Conservation (phyloP, 2,888 invertebrate species). For the Hetaerina titia region DNA sequence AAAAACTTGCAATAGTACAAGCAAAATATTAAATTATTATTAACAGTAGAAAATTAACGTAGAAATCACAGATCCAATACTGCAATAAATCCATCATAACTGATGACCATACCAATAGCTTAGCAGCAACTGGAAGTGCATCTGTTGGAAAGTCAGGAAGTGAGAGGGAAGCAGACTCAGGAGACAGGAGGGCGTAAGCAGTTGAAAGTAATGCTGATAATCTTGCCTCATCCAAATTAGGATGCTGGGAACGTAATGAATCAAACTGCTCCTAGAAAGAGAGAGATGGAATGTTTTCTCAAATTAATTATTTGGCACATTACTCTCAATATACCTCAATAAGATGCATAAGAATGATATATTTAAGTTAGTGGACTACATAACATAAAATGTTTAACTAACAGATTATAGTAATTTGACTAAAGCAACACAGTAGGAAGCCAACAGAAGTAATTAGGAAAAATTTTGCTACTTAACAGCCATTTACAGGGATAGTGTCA, state of each 20-base stretch:
- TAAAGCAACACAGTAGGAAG: too few species aligned
- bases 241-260: constrained; percentile 78
- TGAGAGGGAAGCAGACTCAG: constrained; percentile 85
- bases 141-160: constrained; percentile 95
- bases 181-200: constrained; percentile 88
- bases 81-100: constrained; percentile 54
- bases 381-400: too few species aligned
- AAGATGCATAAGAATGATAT: not conserved
- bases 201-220: constrained; percentile 86
- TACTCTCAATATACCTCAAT: not conserved
- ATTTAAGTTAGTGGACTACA: not conserved
- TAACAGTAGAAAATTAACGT: not conserved
- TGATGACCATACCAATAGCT: constrained; percentile 81
- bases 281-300: not conserved
- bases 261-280: constrained; percentile 80
- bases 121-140: constrained; percentile 84
- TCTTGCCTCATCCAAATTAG: constrained; percentile 79
- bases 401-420: too few species aligned
- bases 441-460: too few species aligned
- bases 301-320: not conserved
- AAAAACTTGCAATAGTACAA: constrained; percentile 52
- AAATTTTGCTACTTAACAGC: too few species aligned
- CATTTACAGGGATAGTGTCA: too few species aligned
- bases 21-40: constrained; percentile 59
- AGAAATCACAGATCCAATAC: constrained; percentile 1